Evolutionary conservation across 2,113 vertebrate genomes (phyloP).

Genomic region (Rallus limicola): DNA sequence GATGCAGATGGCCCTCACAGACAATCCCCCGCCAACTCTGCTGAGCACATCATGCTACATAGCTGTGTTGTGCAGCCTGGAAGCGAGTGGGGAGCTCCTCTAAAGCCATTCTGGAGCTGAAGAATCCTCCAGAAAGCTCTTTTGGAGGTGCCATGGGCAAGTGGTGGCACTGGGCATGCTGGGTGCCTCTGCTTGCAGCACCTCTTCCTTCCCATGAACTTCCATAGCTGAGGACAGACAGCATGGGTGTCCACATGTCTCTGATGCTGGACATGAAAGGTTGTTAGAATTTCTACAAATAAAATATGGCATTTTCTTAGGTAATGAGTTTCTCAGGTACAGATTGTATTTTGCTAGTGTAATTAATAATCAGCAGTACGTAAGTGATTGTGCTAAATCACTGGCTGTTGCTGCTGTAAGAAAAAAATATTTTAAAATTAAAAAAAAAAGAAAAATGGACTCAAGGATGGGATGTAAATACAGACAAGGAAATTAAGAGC

Average conservation of each 20-base stretch:
- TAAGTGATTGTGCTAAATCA: background rate
- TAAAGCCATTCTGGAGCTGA: background rate
- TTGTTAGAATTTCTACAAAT: background rate
- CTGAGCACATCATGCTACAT: background rate
- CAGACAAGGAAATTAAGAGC: background rate
- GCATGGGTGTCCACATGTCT: rapidly evolving
- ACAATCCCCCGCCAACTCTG: background rate
- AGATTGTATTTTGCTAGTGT: background rate
- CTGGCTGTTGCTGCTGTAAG: rapidly evolving
- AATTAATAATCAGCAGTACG: background rate
- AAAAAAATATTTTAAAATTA: no score
- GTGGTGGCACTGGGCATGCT: background rate
- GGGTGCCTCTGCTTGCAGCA: background rate
- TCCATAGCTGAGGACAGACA: rapidly evolving
- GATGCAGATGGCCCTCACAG: background rate
- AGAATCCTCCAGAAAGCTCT: background rate
- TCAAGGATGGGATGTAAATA: background rate
- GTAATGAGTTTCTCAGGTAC: background rate
- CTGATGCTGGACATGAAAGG: background rate
- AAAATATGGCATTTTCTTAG: background rate
- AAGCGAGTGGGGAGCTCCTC: background rate
- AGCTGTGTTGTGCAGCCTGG: background rate
- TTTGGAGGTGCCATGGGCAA: background rate
- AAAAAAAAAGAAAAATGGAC: background rate
- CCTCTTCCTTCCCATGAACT: background rate